Percentiles rank a stretch among this genome's conserved stretches.
phyloP scores from a whole-genome alignment of 2,888 invertebrate genomes.

The Netelia melanura region DNA sequence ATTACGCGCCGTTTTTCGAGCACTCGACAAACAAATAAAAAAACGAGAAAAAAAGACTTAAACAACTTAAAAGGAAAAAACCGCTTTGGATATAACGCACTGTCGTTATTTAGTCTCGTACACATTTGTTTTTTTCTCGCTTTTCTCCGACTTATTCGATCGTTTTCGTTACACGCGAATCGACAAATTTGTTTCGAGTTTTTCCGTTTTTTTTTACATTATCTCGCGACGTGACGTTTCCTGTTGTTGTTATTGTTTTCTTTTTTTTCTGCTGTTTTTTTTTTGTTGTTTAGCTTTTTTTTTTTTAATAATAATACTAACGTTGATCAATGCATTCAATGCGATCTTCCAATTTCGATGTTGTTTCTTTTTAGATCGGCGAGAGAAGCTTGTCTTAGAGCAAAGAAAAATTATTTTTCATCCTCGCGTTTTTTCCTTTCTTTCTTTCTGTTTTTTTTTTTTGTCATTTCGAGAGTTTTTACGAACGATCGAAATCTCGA shows the following conservation, averaged over 20 bases:
- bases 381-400: constrained; percentile 11
- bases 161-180: constrained; percentile 26
- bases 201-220: background rate
- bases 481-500: constrained; percentile 33
- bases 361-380: constrained; percentile 21
- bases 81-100: background rate
- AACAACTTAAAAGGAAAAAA: background rate
- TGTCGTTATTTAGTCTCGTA: constrained; percentile 35
- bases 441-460: constrained; percentile 2
- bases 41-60: background rate
- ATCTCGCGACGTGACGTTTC: background rate
- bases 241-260: background rate
- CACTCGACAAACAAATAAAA: background rate
- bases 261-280: background rate
- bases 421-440: background rate
- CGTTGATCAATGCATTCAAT: constrained; percentile 5
- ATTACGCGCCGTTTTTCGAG: constrained; percentile 16
- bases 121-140: constrained; percentile 9
- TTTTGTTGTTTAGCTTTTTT: background rate
- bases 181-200: constrained; percentile 6
- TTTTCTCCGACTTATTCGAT: constrained; percentile 16
- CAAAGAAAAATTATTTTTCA: background rate
- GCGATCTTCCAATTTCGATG: constrained; percentile 45
- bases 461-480: constrained; percentile 14
- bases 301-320: constrained; percentile 5